Conservation (phyloP, 2,888 invertebrate genomes). For the Hofmannophila pseudospretella region DNA sequence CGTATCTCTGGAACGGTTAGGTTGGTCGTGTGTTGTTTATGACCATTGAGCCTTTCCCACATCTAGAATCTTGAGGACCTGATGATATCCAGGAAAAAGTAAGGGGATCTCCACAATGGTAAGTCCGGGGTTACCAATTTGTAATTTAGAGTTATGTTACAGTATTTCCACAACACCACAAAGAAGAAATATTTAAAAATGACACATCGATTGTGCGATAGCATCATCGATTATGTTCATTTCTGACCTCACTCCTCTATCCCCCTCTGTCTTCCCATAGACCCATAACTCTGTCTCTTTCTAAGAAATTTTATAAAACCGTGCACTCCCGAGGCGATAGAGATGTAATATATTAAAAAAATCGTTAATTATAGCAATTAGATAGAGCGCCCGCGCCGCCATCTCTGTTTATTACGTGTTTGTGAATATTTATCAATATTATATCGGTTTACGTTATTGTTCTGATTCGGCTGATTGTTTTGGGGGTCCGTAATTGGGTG, state of each 20-base stretch:
- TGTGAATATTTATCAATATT: conserved; percentile 54
- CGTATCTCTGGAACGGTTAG: too few species aligned
- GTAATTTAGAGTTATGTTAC: too few species aligned
- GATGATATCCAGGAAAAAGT: too few species aligned
- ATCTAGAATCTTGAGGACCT: too few species aligned
- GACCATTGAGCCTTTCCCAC: too few species aligned
- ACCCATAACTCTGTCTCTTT: conserved; percentile 17
- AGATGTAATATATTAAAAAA: conserved; percentile 65
- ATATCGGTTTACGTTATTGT: conserved; percentile 33
- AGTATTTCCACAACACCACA: neutral
- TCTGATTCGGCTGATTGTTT: conserved; percentile 19
- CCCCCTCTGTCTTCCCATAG: conserved; percentile 19
- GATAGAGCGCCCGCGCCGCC: conserved; percentile 43
- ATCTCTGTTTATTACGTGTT: conserved; percentile 49
- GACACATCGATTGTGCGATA: conserved; percentile 56
- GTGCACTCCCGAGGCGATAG: conserved; percentile 55
- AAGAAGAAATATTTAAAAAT: conserved; percentile 20
- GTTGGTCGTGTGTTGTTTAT: too few species aligned
- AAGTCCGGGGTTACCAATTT: too few species aligned
- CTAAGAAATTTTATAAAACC: conserved; percentile 42
- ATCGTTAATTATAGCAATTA: conserved; percentile 68
- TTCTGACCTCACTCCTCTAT: conserved; percentile 25
- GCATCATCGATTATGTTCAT: conserved; percentile 51
- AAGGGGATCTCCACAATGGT: too few species aligned
- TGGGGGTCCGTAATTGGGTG: conserved; percentile 24